Evolutionary conservation across 1,140 invertebrate genomes (phyloP).

Genomic region (Tenebrio molitor): DNA sequence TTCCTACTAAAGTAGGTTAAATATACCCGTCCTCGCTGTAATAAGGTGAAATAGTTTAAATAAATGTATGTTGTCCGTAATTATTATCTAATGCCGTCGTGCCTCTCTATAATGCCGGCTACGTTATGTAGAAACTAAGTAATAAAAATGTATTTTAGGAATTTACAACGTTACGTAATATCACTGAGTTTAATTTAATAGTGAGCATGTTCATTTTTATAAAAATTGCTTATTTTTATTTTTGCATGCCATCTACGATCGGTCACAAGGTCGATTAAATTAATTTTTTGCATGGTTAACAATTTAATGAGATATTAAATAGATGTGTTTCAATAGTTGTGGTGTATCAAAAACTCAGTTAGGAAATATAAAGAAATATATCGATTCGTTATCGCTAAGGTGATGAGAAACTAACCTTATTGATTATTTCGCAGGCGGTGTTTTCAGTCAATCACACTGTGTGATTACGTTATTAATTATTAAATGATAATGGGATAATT

Average conservation of each 20-base stretch:
- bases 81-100: too few species aligned
- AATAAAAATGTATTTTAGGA: neutral
- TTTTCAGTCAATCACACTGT: neutral
- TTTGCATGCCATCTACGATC: neutral
- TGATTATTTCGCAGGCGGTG: constrained; percentile 23
- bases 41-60: too few species aligned
- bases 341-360: too few species aligned
- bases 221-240: constrained; percentile 6
- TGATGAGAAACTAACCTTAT: constrained; percentile 19
- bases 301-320: neutral
- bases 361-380: neutral
- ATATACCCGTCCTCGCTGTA: too few species aligned
- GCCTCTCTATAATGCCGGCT: too few species aligned
- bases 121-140: too few species aligned
- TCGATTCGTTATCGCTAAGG: neutral
- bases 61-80: too few species aligned
- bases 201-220: neutral
- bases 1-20: too few species aligned
- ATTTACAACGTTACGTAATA: neutral
- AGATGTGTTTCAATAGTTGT: neutral
- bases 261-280: neutral
- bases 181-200: neutral
- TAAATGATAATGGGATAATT: constrained; percentile 1
- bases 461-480: constrained; percentile 12
- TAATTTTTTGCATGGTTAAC: neutral